Conservation (phyloP, 2,888 invertebrate genomes). For the Xestia rhomboidea region DNA sequence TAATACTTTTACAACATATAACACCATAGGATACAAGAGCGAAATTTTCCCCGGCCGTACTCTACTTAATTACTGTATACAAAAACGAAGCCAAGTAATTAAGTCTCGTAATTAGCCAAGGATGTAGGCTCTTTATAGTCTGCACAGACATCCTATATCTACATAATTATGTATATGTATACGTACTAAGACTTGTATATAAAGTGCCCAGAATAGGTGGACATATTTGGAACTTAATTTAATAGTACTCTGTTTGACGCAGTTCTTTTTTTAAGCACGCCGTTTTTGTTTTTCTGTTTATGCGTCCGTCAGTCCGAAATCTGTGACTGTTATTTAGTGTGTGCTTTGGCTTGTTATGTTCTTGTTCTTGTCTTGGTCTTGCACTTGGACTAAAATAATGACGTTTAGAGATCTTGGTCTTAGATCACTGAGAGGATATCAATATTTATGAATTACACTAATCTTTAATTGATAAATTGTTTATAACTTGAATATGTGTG, state of each 20-base stretch:
- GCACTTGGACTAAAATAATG: neutral
- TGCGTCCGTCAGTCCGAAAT: neutral
- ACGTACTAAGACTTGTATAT: slow-evolving; percentile 18
- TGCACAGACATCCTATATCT: slow-evolving; percentile 22
- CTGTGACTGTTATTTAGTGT: neutral
- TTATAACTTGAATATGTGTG: neutral
- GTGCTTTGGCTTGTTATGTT: no score
- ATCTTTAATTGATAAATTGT: neutral
- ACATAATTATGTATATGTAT: slow-evolving; percentile 23
- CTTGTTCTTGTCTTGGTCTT: neutral
- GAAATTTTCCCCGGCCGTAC: slow-evolving; percentile 27
- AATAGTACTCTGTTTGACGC: neutral
- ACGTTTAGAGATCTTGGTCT: neutral
- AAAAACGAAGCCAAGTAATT: slow-evolving; percentile 74
- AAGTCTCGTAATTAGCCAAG: slow-evolving; percentile 70
- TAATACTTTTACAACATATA: neutral
- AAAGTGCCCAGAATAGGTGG: neutral
- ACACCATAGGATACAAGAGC: slow-evolving; percentile 11
- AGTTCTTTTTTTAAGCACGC: neutral
- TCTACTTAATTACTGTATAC: slow-evolving; percentile 69
- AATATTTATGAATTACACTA: neutral
- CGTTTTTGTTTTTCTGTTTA: neutral
- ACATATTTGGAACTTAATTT: neutral
- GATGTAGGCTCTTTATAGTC: slow-evolving; percentile 62
- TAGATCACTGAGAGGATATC: neutral